phyloP scores from a whole-genome alignment of 1,140 invertebrate species.

The Drosophila cardini region DNA sequence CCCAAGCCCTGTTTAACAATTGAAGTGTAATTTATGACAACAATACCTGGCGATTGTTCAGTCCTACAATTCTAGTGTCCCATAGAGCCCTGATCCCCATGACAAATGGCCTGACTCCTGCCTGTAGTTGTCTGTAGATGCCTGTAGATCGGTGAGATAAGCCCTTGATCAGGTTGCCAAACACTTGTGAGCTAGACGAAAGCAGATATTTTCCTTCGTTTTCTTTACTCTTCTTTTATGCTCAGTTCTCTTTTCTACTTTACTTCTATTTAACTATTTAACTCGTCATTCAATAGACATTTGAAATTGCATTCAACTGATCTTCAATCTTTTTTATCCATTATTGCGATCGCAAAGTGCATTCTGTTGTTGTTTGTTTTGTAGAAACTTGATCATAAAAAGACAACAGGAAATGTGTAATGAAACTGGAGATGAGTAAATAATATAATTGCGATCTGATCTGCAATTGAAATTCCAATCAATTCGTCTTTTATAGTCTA shows the following conservation, averaged over 20 bases:
- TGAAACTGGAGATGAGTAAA: constrained; percentile 39
- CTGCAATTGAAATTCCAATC: constrained; percentile 40
- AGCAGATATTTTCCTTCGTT: constrained; percentile 47
- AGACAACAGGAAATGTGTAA: constrained; percentile 47
- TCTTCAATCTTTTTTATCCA: constrained; percentile 17
- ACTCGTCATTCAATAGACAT: constrained; percentile 30
- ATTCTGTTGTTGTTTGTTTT: constrained; percentile 3
- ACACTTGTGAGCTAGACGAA: constrained; percentile 61
- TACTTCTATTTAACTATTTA: background rate
- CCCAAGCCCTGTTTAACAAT: constrained; percentile 52
- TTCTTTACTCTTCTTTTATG: background rate
- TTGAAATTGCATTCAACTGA: constrained; percentile 24
- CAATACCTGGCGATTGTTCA: constrained; percentile 50
- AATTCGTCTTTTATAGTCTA: background rate
- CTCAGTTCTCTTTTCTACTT: background rate
- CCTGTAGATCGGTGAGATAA: constrained; percentile 60
- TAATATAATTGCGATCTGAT: constrained; percentile 35
- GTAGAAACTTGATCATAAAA: background rate
- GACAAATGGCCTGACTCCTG: constrained; percentile 63
- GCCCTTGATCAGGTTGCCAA: constrained; percentile 77
- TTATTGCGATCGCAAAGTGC: constrained; percentile 32
- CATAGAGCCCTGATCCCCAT: constrained; percentile 50
- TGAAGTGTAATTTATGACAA: constrained; percentile 81
- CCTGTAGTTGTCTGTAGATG: background rate
- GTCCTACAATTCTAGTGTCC: background rate